Base-by-base conservation (phyloP, 2,888 invertebrate genomes). In the Eumerus sabulonum region DNA sequence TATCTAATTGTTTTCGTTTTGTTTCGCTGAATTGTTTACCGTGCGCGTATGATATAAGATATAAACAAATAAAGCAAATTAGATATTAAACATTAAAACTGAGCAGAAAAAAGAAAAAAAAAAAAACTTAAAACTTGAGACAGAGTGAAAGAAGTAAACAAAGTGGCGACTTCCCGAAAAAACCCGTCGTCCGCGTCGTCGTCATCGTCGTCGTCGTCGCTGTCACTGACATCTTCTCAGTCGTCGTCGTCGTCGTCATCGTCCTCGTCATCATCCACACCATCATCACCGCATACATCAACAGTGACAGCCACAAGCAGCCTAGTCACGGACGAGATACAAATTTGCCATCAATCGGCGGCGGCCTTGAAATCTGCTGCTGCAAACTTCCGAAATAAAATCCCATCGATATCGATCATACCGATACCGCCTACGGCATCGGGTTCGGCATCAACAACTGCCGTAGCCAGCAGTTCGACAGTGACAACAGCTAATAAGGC, bases 381-480 rank as follows among this genome's bases (percentile, higher is more conserved):
- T 53, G 85, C 85, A 48, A 86, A 83, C 82, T 82, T 86, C 83
- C 85, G 86, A 57, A 85, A 86, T 79, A 87, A 87, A 84, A 86
- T 87, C 83, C 87, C 87, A 64, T 88, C 87, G 53, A 88, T 87
- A 84, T 87, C 87, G 50, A 87, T 87, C 83, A 88, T 87, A 60
- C 87, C 87, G 56, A 83, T 87, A 84, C 87, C 87, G 71, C 64
- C 42, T 16, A 70, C 82, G 50, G 82, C 81, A 40, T 74, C 82
- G 12, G 83, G 36, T 36, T 36, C 36, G 40, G n/a, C 40, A n/a
- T 11, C n/a, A n/a, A 40, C 84, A 48, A 82, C 85, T 70, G 81
- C 82, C 1, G 44, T 35, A n/a, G 13, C 11, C 11, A 9, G 42
- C 36, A 82, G 67, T 9, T 76, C 83, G 11, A 70, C 82, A 48